Conservation (phyloP, 2,888 invertebrate species). For the Temnothorax unifasciatus region DNA sequence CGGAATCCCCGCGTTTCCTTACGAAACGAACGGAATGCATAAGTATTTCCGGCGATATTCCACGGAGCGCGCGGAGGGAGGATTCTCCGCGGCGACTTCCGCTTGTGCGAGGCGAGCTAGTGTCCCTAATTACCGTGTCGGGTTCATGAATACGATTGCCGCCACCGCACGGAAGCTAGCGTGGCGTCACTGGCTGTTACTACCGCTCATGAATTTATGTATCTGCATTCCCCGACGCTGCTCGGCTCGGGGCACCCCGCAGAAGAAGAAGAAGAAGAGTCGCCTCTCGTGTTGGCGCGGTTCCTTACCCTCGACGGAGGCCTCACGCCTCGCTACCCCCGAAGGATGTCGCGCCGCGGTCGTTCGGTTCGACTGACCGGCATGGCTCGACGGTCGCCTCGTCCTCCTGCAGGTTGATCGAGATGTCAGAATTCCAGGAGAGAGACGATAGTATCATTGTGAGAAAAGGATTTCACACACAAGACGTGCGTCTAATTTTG, state of each 20-base stretch:
- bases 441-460: neutral
- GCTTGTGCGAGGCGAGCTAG: slow-evolving; percentile 85
- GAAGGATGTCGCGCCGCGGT: slow-evolving; percentile 70
- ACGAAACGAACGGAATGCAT: slow-evolving; percentile 85
- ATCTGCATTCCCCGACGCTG: slow-evolving; percentile 85
- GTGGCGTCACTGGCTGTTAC: slow-evolving; percentile 86
- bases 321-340: slow-evolving; percentile 74
- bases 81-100: slow-evolving; percentile 85
- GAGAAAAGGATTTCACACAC: slow-evolving; percentile 6
- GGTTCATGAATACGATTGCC: slow-evolving; percentile 86
- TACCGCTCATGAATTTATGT: slow-evolving; percentile 86
- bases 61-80: slow-evolving; percentile 80
- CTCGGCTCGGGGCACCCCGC: slow-evolving; percentile 80
- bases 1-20: slow-evolving; percentile 81
- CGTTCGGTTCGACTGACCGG: slow-evolving; percentile 9
- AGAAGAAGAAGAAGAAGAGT: slow-evolving; percentile 63
- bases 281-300: slow-evolving; percentile 50
- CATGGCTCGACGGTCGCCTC: neutral
- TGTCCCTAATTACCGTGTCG: slow-evolving; percentile 87
- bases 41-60: slow-evolving; percentile 85
- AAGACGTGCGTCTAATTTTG: neutral
- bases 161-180: slow-evolving; percentile 85
- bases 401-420: neutral
- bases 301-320: slow-evolving; percentile 67
- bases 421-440: neutral